phyloP scores from a whole-genome alignment of 2,888 invertebrate species.

The Platycnemis pennipes region DNA sequence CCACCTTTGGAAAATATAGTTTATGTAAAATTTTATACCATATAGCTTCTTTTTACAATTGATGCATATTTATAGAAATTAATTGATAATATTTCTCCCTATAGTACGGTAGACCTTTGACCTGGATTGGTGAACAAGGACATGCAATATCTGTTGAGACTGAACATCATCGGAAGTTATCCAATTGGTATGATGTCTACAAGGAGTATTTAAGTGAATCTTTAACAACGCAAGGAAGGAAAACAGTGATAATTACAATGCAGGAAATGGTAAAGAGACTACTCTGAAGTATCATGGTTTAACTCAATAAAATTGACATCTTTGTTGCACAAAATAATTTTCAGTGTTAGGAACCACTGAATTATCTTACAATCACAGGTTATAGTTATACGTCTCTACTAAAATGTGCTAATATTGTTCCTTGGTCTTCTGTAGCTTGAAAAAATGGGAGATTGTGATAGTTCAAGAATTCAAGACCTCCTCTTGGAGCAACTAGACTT shows the following conservation, averaged over 20 bases:
- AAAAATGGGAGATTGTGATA: constrained; percentile 11
- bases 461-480: constrained; percentile 44
- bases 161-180: constrained; percentile 34
- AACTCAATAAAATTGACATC: no score
- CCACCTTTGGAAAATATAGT: no score
- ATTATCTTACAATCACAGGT: no score
- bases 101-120: constrained; percentile 6
- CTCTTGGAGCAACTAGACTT: not conserved
- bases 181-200: constrained; percentile 28
- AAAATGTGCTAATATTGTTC: not conserved
- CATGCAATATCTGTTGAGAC: constrained; percentile 11
- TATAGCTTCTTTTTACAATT: no score
- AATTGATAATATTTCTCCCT: not conserved
- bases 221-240: not conserved
- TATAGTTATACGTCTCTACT: no score
- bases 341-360: no score
- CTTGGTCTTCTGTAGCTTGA: not conserved
- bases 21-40: no score
- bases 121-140: constrained; percentile 38
- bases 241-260: not conserved
- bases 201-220: not conserved
- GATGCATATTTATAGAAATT: not conserved
- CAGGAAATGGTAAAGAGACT: constrained; percentile 10
- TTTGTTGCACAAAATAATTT: no score
- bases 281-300: no score